Evolutionary conservation across 2,888 invertebrate species (phyloP).

Genomic region (Stratiomys singularior): DNA sequence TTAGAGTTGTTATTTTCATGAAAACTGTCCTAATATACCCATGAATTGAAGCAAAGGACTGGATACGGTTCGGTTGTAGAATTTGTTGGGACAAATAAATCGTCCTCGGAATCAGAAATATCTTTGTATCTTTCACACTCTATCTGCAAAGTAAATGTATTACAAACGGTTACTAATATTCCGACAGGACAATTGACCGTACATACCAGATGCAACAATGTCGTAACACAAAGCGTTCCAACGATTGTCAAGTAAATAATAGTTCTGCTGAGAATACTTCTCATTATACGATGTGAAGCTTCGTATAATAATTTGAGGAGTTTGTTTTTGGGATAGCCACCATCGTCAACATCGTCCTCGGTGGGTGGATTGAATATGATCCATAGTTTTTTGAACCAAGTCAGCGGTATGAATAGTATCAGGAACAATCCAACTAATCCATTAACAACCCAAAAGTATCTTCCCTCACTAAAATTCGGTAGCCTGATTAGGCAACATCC

Average conservation of each 20-base stretch:
- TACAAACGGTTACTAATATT: too few species aligned
- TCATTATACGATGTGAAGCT: slow-evolving; percentile 71
- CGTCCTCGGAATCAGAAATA: slow-evolving; percentile 31
- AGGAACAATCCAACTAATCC: slow-evolving; percentile 66
- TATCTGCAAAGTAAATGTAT: slow-evolving; percentile 53
- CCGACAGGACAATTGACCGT: background rate
- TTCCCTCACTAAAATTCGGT: slow-evolving; percentile 57
- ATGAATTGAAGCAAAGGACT: slow-evolving; percentile 61
- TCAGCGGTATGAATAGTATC: slow-evolving; percentile 73
- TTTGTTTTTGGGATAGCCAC: slow-evolving; percentile 66
- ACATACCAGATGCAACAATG: slow-evolving; percentile 72
- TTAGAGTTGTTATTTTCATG: too few species aligned
- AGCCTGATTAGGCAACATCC: slow-evolving; percentile 35
- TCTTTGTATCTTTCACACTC: slow-evolving; percentile 54
- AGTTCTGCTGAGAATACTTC: slow-evolving; percentile 72
- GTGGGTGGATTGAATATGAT: slow-evolving; percentile 60
- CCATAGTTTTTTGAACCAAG: slow-evolving; percentile 83
- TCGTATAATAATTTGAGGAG: slow-evolving; percentile 71
- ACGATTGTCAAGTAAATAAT: slow-evolving; percentile 76
- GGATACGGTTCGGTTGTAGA: slow-evolving; percentile 53
- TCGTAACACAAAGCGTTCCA: slow-evolving; percentile 71
- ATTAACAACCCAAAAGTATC: slow-evolving; percentile 67
- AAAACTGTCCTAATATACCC: too few species aligned
- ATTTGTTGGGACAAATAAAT: slow-evolving; percentile 11
- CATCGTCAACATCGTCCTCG: slow-evolving; percentile 52